Evolutionary conservation across 2,113 vertebrate species (phyloP).

Genomic region (Triplophysa rosa): DNA sequence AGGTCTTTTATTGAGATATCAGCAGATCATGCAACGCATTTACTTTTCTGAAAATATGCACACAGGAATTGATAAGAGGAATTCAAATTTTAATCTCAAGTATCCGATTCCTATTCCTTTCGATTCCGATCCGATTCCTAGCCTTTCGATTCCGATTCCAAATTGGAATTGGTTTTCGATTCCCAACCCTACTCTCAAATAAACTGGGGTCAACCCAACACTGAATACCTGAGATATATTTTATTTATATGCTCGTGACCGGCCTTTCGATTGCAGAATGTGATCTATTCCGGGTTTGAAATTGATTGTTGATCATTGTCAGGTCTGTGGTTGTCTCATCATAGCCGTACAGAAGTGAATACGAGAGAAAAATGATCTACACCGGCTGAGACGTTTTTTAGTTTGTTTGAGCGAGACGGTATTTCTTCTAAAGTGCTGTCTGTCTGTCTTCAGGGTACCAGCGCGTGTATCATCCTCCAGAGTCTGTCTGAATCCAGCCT

Average conservation of each 20-base stretch:
- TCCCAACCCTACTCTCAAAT: no score
- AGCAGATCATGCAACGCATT: no score
- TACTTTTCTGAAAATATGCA: no score
- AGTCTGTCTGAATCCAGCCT: conserved; percentile 16
- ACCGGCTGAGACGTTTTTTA: neutral
- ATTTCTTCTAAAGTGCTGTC: neutral
- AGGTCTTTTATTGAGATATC: no score
- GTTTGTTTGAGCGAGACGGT: neutral
- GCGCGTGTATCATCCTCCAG: conserved; percentile 28
- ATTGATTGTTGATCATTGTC: neutral
- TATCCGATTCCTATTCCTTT: no score
- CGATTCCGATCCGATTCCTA: no score
- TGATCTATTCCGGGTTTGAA: neutral
- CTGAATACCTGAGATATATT: neutral
- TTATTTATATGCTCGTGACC: neutral
- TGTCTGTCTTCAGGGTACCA: conserved; percentile 16
- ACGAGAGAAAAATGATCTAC: neutral
- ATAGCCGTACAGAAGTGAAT: neutral
- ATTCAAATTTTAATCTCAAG: no score
- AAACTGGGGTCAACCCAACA: neutral
- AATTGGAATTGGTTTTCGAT: no score
- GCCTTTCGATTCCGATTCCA: no score
- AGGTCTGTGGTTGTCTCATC: conserved; percentile 3
- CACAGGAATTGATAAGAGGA: no score
- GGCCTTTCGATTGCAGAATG: neutral